Percentiles rank a stretch among this genome's conserved stretches.
Evolutionary conservation across 2,888 invertebrate genomes (phyloP).

Genomic region (Caenorhabditis panamensis): DNA sequence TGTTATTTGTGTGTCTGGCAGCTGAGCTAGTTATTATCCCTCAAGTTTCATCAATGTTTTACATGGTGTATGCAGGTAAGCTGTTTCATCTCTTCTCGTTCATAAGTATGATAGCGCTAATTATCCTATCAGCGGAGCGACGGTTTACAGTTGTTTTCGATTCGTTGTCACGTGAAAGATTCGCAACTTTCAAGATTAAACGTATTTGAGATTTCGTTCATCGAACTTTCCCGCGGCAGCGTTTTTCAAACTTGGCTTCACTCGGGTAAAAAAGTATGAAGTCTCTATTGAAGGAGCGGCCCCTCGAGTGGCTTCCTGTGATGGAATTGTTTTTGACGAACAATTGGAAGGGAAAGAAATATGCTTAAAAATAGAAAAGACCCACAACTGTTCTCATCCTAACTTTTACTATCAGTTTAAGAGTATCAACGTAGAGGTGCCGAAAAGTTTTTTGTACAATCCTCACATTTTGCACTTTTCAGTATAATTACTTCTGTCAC

Average conservation of each 20-base stretch:
- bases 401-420: conserved; percentile 64
- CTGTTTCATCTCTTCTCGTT: too few relatives aligned
- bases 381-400: conserved; percentile 59
- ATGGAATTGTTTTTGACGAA: conserved; percentile 27
- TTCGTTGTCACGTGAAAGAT: too few relatives aligned
- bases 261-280: too few relatives aligned
- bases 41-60: conserved; percentile 69
- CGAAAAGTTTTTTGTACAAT: too few relatives aligned
- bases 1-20: conserved; percentile 61
- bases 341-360: conserved; percentile 58
- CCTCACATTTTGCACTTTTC: conserved; percentile 17
- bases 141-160: too few relatives aligned
- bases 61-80: conserved; percentile 74
- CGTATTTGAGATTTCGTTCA: too few relatives aligned
- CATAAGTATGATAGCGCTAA: too few relatives aligned
- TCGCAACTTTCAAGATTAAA: too few relatives aligned
- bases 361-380: conserved; percentile 44
- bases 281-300: conserved; percentile 53
- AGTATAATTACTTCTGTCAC: conserved; percentile 70
- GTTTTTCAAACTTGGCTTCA: too few relatives aligned
- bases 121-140: too few relatives aligned
- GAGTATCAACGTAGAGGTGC: conserved; percentile 71
- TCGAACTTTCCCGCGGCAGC: too few relatives aligned
- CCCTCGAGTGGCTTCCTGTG: conserved; percentile 57
- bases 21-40: conserved; percentile 67